Conservation (phyloP, 2,888 invertebrate genomes). For the Noctua janthina region DNA sequence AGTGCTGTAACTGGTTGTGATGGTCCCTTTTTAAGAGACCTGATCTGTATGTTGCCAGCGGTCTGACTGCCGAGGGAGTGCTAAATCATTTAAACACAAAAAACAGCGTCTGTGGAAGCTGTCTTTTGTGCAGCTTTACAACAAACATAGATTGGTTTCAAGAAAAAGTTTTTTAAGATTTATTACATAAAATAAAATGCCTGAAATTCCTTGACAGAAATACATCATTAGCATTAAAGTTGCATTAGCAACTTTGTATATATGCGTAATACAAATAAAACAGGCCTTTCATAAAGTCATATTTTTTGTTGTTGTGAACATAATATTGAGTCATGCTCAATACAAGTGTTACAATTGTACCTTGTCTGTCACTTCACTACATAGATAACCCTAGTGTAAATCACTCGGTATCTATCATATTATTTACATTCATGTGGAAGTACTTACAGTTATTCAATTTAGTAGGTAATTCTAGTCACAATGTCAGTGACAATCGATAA, state of each 20-base stretch:
- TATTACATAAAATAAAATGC: background rate
- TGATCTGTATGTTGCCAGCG: background rate
- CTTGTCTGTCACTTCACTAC: background rate
- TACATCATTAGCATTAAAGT: background rate
- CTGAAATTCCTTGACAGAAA: background rate
- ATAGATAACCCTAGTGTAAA: constrained; percentile 23
- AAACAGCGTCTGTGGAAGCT: background rate
- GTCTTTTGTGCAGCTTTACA: background rate
- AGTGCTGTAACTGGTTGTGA: background rate
- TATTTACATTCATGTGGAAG: background rate
- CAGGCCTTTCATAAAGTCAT: background rate
- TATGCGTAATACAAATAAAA: background rate
- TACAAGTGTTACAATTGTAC: background rate
- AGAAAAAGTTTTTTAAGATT: background rate
- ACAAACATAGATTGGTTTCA: background rate
- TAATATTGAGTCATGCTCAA: constrained; percentile 7
- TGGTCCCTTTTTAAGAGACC: background rate
- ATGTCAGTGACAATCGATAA: background rate
- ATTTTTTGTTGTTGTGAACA: background rate
- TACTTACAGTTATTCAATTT: background rate
- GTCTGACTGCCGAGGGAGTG: background rate
- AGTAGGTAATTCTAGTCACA: background rate
- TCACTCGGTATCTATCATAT: background rate
- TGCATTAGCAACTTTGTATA: background rate
- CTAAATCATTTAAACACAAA: background rate